phyloP scores from a whole-genome alignment of 2,797 vertebrate genomes.

The Halcyon smyrnensis region DNA sequence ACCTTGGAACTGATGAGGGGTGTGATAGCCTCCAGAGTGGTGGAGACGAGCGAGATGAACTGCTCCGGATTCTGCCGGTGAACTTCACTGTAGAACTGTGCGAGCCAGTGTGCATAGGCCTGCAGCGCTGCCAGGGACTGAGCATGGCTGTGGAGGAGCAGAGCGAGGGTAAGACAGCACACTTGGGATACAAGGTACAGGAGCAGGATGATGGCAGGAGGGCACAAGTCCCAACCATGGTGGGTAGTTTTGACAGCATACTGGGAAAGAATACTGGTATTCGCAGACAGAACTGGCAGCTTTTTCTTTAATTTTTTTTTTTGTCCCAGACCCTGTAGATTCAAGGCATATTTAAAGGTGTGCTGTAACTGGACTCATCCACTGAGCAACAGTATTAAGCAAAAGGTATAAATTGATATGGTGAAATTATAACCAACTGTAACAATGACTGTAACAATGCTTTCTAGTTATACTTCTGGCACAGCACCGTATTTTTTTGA shows the following conservation, averaged over 20 bases:
- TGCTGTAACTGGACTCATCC: neutral
- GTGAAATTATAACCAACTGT: too few species aligned
- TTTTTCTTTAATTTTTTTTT: neutral
- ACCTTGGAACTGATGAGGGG: constrained; percentile 92
- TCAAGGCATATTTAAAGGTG: neutral
- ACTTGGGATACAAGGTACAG: fast-evolving
- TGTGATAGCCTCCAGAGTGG: constrained; percentile 89
- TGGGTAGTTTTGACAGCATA: neutral
- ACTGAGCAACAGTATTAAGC: neutral
- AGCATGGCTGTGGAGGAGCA: constrained; percentile 83
- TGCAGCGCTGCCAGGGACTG: constrained; percentile 96
- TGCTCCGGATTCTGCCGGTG: constrained; percentile 91
- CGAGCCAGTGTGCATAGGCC: constrained; percentile 96
- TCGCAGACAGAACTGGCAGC: neutral
- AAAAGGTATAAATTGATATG: neutral
- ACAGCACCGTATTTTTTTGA: neutral
- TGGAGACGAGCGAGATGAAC: constrained; percentile 93
- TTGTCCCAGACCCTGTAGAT: neutral
- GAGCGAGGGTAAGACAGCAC: neutral
- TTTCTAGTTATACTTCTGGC: neutral
- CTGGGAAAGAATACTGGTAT: fast-evolving
- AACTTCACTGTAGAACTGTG: constrained; percentile 94
- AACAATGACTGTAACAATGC: neutral
- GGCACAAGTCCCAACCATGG: fast-evolving
- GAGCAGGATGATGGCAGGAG: neutral